Conservation (phyloP, 2,797 vertebrate species). For the Microtus obscurus region DNA sequence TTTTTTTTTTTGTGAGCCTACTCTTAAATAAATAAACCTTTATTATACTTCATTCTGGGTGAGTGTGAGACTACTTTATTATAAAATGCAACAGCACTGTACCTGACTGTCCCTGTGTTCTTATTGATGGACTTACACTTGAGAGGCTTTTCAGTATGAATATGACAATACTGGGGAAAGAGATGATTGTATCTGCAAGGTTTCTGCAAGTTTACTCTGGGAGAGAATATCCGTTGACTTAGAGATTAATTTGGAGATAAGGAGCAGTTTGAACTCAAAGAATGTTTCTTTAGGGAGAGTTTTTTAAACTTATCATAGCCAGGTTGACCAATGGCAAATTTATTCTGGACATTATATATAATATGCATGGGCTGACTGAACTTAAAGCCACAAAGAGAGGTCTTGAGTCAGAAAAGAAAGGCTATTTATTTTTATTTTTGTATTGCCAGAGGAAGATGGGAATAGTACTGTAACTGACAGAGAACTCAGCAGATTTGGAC, state of each 20-base stretch:
- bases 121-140: background rate
- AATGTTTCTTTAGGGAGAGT: background rate
- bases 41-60: too few relatives aligned
- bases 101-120: background rate
- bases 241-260: constrained; percentile 47
- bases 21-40: too few relatives aligned
- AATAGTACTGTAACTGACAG: background rate
- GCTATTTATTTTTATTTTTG: background rate
- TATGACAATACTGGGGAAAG: background rate
- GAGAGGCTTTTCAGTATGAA: constrained; percentile 15
- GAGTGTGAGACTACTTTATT: too few relatives aligned
- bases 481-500: background rate
- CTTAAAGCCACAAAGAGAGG: background rate
- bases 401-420: background rate
- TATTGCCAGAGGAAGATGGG: background rate
- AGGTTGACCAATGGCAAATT: background rate
- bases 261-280: background rate
- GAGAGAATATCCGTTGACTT: background rate
- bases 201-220: constrained; percentile 17
- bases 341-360: background rate
- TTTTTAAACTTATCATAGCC: background rate
- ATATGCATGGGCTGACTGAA: background rate
- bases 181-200: background rate
- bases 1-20: too few relatives aligned
- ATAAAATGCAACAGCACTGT: background rate